Conservation (phyloP, 2,113 vertebrate species). For the Gulo gulo region DNA sequence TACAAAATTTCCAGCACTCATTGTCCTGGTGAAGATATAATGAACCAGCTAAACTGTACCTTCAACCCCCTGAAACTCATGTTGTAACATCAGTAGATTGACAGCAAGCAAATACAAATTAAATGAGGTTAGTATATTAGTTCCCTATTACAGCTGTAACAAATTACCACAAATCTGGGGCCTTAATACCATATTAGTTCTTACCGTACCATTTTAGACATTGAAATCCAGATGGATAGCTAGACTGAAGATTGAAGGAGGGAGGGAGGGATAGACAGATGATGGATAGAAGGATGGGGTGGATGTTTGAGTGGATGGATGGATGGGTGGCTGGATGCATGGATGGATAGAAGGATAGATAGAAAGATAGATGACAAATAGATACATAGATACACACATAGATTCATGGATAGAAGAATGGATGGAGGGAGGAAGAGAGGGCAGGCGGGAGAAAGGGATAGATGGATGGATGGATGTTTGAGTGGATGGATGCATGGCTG, state of each 20-base stretch:
- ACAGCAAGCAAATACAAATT: no score
- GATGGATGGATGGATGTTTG: background rate
- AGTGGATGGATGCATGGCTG: no score
- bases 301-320: background rate
- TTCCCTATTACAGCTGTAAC: background rate
- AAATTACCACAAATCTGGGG: background rate
- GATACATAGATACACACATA: no score
- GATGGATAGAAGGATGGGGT: no score
- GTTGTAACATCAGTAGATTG: accelerated
- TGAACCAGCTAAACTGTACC: background rate
- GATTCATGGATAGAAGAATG: background rate
- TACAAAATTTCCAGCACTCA: no score
- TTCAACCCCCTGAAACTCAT: background rate
- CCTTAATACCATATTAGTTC: background rate
- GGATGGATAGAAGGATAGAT: accelerated
- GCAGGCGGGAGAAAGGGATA: accelerated
- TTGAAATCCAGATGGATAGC: background rate
- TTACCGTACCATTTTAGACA: background rate
- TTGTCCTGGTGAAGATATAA: background rate
- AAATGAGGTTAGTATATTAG: background rate
- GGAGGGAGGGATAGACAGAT: background rate
- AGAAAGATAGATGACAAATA: background rate
- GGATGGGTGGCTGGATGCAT: accelerated
- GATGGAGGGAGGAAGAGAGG: no score
- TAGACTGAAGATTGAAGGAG: background rate